Evolutionary conservation across 2,113 vertebrate genomes (phyloP), one percentile per base, ranked within the genome.

Genomic region (Heterochromis multidens): DNA sequence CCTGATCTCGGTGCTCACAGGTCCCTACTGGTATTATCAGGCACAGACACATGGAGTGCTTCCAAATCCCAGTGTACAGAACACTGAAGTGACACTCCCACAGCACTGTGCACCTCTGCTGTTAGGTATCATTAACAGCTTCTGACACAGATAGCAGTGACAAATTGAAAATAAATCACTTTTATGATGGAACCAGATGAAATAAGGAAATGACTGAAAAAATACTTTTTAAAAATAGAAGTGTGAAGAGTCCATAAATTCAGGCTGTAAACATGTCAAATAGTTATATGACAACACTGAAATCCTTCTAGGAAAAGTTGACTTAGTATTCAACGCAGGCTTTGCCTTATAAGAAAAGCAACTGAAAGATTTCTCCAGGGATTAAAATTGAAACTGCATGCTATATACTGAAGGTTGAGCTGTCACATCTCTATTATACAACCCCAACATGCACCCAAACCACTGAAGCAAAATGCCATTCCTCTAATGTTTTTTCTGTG

Each of bases 401-500:
- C 78, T 85, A 43, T 85, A 88, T 79, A 91, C 86, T 25, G n/a
- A 86, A 87, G 72, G 77, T 85, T 37, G 33, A 62, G 72, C 80
- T 88, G 87, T 83, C 89, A 89, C 72, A 81, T 80, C 56, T 90
- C 82, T 85, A 87, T 91, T 87, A 88, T 33, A 76, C 35, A 81
- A 61, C 46, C 43, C 61, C 83, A 89, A 89, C 86, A 59, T 80
- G 80, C 62, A 81, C 49, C 74, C 27, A 81, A 74, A 86, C 78
- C 70, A 60, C 65, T 57, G 78, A 70, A 23, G 79, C 52, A 78
- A 61, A 83, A 89, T 82, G 63, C 58, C 81, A 81, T 81, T 84
- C 40, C 59, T 83, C 31, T 59, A 72, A 76, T 83, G 87, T 83
- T 87, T 74, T 80, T 79, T 37, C 79, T 70, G 60, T 62, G 89